Percentiles rank a stretch among this genome's conserved stretches.
These are phyloP conservation scores for Gymnocephalus cernua DNA, from an alignment of 2,113 vertebrate genomes.

Conservation along the genomic window DNA sequence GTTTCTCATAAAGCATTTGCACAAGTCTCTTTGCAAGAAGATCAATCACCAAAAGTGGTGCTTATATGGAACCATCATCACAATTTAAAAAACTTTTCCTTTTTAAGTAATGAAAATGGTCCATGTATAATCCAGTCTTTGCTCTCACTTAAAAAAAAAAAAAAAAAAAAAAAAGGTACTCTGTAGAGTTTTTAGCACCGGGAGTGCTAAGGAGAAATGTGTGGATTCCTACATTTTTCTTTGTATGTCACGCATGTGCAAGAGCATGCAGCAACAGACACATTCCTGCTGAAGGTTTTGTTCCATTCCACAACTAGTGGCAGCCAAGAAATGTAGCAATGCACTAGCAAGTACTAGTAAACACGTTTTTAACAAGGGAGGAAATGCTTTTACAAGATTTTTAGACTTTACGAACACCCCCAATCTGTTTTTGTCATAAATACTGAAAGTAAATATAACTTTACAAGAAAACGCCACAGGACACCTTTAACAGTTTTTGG, in stretches of 20 bases:
- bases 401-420: not conserved
- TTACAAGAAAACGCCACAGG: not conserved
- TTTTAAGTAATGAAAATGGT: not conserved
- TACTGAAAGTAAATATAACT: not conserved
- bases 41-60: not conserved
- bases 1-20: not conserved
- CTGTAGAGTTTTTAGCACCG: not conserved
- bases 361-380: not conserved
- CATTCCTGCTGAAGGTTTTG: not conserved
- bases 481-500: not conserved
- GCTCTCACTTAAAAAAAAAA: not conserved
- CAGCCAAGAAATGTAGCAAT: not conserved
- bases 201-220: not conserved
- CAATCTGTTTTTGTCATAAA: constrained; percentile 1
- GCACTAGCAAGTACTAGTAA: not conserved
- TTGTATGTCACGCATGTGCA: not conserved
- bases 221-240: not conserved
- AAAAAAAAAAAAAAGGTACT: too few relatives aligned
- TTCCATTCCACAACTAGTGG: not conserved
- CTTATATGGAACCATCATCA: not conserved
- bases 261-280: not conserved
- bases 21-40: not conserved
- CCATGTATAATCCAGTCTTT: not conserved
- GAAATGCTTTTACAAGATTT: not conserved
- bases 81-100: not conserved